Percentiles rank a stretch among this genome's conserved stretches.
phyloP scores from a whole-genome alignment of 2,888 invertebrate species.

The Crematogaster levior region DNA sequence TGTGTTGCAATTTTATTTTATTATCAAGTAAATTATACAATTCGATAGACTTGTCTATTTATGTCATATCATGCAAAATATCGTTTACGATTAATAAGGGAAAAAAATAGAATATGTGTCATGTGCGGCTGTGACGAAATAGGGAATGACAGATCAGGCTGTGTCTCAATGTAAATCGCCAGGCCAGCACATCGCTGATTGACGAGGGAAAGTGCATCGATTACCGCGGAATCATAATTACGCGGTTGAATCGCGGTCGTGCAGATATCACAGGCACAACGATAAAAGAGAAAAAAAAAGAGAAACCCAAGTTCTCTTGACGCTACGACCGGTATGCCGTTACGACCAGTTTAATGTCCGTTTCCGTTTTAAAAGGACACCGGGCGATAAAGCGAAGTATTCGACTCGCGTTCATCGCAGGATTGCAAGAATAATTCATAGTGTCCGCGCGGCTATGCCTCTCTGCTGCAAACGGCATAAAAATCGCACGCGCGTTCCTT shows the following conservation, averaged over 20 bases:
- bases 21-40: too few species aligned
- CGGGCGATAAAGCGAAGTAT: constrained; percentile 17
- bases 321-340: constrained; percentile 27
- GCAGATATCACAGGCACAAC: constrained; percentile 21
- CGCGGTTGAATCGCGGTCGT: constrained; percentile 33
- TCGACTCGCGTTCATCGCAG: background rate
- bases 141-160: constrained; percentile 11
- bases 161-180: constrained; percentile 48
- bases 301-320: constrained; percentile 10
- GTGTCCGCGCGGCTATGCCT: constrained; percentile 15
- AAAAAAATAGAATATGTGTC: constrained; percentile 15
- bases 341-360: background rate
- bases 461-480: constrained; percentile 13
- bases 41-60: background rate
- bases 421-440: constrained; percentile 35
- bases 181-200: constrained; percentile 38
- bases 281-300: constrained; percentile 51
- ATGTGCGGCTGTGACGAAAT: constrained; percentile 43
- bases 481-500: constrained; percentile 30
- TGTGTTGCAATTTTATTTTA: too few species aligned
- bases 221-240: constrained; percentile 59
- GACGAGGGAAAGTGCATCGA: constrained; percentile 57
- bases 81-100: constrained; percentile 5
- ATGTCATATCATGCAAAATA: background rate
- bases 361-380: constrained; percentile 18